Conservation (phyloP, 2,113 vertebrate species). For the Nyctereutes procyonoides region DNA sequence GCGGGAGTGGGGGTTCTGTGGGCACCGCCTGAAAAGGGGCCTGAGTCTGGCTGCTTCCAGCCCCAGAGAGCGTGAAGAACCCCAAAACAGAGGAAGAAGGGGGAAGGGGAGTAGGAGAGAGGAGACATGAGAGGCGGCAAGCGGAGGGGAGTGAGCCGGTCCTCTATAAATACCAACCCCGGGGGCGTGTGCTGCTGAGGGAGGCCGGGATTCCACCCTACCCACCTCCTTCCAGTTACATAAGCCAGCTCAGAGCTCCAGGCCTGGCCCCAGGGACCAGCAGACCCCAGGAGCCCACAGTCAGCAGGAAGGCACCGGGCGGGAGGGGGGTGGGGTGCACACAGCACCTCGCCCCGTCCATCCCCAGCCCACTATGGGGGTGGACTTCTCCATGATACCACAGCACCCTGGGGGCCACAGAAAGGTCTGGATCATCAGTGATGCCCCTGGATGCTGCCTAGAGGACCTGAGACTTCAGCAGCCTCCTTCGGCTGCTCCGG, state of each 20-base stretch:
- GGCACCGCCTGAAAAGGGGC: not conserved
- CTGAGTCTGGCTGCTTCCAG: rapidly evolving
- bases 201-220: not conserved
- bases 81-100: not conserved
- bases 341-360: not conserved
- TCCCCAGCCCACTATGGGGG: no score
- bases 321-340: rapidly evolving
- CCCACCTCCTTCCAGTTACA: not conserved
- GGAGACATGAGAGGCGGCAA: not conserved
- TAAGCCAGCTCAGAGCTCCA: not conserved
- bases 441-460: not conserved
- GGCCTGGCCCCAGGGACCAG: not conserved
- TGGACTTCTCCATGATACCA: not conserved
- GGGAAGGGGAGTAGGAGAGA: not conserved
- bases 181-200: not conserved
- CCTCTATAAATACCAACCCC: not conserved
- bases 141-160: not conserved
- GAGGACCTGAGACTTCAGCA: not conserved
- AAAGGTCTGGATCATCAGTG: not conserved
- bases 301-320: not conserved
- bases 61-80: not conserved
- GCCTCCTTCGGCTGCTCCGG: not conserved
- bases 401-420: no score
- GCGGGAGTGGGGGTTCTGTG: not conserved
- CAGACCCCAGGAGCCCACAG: not conserved